Evolutionary conservation across 2,888 invertebrate genomes (phyloP).

Genomic region (Serripes groenlandicus): DNA sequence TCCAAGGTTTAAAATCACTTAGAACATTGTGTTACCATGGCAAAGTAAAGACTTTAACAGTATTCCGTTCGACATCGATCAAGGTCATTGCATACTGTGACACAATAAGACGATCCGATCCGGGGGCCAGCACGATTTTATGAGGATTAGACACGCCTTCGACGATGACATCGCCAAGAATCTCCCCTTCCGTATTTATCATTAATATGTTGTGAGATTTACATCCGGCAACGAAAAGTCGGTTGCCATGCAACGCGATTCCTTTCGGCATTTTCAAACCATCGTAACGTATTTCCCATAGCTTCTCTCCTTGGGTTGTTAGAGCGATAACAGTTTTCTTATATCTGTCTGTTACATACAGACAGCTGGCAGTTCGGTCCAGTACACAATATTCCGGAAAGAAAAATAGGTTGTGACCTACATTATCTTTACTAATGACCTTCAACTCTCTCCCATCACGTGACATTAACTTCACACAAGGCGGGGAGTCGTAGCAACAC

Average conservation of each 20-base stretch:
- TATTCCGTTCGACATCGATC: conserved; percentile 70
- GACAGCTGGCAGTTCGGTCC: conserved; percentile 63
- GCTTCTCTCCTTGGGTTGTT: conserved; percentile 69
- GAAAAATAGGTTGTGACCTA: conserved; percentile 72
- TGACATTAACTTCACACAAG: conserved; percentile 71
- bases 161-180: conserved; percentile 66
- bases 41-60: conserved; percentile 66
- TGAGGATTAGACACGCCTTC: conserved; percentile 69
- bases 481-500: conserved; percentile 70
- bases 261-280: conserved; percentile 68
- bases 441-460: conserved; percentile 71
- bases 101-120: conserved; percentile 62
- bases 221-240: conserved; percentile 68
- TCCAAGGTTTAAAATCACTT: background rate
- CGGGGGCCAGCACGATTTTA: conserved; percentile 59
- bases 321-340: conserved; percentile 71
- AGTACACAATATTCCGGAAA: conserved; percentile 70
- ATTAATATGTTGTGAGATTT: conserved; percentile 69
- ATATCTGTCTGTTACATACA: conserved; percentile 69
- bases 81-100: conserved; percentile 68
- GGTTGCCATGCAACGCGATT: conserved; percentile 67
- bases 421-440: conserved; percentile 66
- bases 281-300: conserved; percentile 68
- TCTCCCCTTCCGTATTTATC: conserved; percentile 68
- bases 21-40: conserved; percentile 59